Evolutionary conservation across 2,797 vertebrate species (phyloP), one percentile per base, ranked within the genome.

Genomic region (Pelodytes ibericus): DNA sequence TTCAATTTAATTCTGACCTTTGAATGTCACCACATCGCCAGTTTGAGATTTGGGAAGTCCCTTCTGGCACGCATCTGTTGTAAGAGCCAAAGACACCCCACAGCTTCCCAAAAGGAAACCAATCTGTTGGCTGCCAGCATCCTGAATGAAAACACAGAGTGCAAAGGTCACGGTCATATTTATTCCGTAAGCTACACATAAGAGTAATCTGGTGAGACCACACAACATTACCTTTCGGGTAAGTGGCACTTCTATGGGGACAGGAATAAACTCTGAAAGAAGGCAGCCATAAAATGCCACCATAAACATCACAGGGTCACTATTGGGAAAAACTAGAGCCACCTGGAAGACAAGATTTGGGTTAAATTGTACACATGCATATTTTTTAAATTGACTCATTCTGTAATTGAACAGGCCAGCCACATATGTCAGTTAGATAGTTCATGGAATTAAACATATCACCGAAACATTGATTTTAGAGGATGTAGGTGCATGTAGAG

Each of bases 251-350:
- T 99, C 97, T 31, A 98, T 96, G 53, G 97, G 97, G 70, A 99
- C 96, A 47, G 96, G 97, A 74, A 98, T 94, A 81, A 99, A 88
- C 85, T 97, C 95, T 1, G 96, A 96, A 86, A 99, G 89, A 11
- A 99, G 94, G 87, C 96, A 98, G 77, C 96, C 95, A 22, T 98
- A 98, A 88, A 99, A 98, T 0, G 96, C 97, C 86, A 98, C 96
- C 94, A 98, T 96, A 87, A 98, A 99, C 95, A 94, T 96, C 81
- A 96, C 95, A 0, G 97, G 97, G 81, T 99, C 96, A 7, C 93
- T 99, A 81, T 99, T 99, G 6, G 97, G 97, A 85, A 97, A 98
- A 60, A 99, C 96, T 0, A 99, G 95, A 8, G 96, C 97, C 74
- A 98, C 96, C 97, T 99, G 75, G 10, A 82, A 79, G 47, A 72